Percentiles rank a stretch among this genome's conserved stretches.
phyloP scores from a whole-genome alignment of 2,797 vertebrate genomes.

The Taeniopygia guttata region DNA sequence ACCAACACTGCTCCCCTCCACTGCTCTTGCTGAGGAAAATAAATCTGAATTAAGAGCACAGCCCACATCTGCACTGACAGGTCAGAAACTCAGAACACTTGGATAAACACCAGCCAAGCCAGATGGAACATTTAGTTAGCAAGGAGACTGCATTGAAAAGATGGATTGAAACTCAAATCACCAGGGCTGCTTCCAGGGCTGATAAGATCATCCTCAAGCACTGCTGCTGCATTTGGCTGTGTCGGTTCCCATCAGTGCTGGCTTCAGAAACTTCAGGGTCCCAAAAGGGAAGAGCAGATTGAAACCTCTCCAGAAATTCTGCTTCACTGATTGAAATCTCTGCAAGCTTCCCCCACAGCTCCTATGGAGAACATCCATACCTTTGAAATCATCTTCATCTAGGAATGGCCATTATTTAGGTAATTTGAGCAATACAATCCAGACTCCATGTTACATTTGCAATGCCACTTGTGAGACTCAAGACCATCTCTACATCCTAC shows the following conservation, averaged over 20 bases:
- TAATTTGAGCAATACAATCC: background rate
- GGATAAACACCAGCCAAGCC: background rate
- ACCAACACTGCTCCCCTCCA: background rate
- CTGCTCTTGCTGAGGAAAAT: background rate
- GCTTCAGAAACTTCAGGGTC: background rate
- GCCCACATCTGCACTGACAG: background rate
- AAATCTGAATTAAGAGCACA: background rate
- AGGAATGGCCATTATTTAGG: background rate
- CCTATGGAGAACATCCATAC: background rate
- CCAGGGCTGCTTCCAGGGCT: background rate
- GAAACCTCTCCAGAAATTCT: slow-evolving; percentile 13
- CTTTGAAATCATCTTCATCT: background rate
- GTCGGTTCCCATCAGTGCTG: background rate
- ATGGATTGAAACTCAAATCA: background rate
- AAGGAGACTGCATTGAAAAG: background rate
- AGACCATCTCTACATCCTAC: background rate
- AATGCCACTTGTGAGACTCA: background rate
- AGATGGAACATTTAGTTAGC: background rate
- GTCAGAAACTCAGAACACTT: background rate
- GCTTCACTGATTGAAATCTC: slow-evolving; percentile 18
- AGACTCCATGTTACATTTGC: background rate
- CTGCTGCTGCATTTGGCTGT: background rate
- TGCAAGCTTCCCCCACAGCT: background rate
- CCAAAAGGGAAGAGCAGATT: background rate
- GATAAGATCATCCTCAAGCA: background rate